Evolutionary conservation across 1,140 invertebrate genomes (phyloP).

Genomic region (Nebria ingens): DNA sequence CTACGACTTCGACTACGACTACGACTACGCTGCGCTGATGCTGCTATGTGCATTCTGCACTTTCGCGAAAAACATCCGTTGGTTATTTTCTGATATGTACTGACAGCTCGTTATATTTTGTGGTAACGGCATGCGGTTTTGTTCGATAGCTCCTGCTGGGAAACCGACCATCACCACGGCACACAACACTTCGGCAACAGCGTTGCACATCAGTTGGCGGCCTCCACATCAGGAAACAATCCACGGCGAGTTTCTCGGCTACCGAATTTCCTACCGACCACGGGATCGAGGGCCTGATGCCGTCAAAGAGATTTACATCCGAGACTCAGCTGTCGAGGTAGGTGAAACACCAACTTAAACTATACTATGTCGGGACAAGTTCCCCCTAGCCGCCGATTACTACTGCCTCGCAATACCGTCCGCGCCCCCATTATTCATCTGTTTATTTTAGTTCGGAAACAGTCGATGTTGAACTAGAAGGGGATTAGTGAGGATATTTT

Average conservation of each 20-base stretch:
- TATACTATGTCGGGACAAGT: no score
- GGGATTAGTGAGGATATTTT: not conserved
- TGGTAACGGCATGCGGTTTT: not conserved
- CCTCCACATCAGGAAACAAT: constrained; percentile 56
- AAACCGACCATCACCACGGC: constrained; percentile 60
- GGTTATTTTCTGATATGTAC: not conserved
- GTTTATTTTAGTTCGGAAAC: not conserved
- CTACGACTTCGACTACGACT: no score
- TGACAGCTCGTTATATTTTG: not conserved
- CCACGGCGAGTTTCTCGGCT: constrained; percentile 69
- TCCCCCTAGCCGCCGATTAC: no score
- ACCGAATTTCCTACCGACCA: constrained; percentile 56
- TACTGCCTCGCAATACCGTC: no score
- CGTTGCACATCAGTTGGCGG: constrained; percentile 60
- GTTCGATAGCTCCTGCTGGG: constrained; percentile 53
- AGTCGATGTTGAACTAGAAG: not conserved
- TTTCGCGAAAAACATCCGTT: not conserved
- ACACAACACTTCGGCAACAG: constrained; percentile 57
- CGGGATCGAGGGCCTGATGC: constrained; percentile 45
- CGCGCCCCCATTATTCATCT: not conserved
- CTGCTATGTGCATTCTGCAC: no score
- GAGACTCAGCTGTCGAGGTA: constrained; percentile 54
- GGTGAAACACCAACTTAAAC: no score
- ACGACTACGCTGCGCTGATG: no score
- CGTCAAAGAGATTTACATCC: constrained; percentile 56